These are phyloP conservation scores for Rhynchophorus ferrugineus DNA, from an alignment of 1,140 invertebrate genomes.

Conservation along the genomic window DNA sequence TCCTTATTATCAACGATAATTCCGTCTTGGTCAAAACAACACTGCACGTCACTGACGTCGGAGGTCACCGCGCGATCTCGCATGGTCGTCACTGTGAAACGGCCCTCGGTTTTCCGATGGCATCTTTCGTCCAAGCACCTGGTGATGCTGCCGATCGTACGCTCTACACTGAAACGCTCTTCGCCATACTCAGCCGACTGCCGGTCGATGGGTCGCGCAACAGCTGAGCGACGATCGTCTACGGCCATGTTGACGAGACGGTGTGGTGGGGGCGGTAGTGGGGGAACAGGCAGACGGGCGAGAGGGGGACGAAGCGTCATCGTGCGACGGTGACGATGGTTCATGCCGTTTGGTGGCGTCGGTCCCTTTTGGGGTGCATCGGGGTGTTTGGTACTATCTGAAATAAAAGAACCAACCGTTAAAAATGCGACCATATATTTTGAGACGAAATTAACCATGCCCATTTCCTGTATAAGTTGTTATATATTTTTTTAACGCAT, in stretches of 20 bases:
- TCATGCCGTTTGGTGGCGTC: not conserved
- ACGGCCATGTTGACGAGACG: not conserved
- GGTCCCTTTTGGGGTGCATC: not conserved
- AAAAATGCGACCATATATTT: not conserved
- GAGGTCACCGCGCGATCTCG: no score
- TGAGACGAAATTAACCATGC: no score
- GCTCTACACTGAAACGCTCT: not conserved
- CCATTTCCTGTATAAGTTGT: no score
- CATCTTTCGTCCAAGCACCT: not conserved
- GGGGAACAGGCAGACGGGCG: not conserved
- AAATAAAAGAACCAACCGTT: slow-evolving; percentile 3
- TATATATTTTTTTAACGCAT: no score
- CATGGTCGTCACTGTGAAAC: no score
- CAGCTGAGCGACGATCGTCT: not conserved
- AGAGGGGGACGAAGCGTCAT: not conserved
- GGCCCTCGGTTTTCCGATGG: no score
- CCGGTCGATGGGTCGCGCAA: not conserved
- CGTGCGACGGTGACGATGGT: not conserved
- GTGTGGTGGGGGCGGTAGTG: not conserved
- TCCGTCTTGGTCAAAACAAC: not conserved
- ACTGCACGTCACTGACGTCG: not conserved
- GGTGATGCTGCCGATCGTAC: not conserved
- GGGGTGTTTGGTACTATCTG: slow-evolving; percentile 2
- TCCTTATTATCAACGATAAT: not conserved
- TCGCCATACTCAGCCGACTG: not conserved